Percentiles rank a stretch among this genome's conserved stretches.
phyloP scores from a whole-genome alignment of 2,888 invertebrate genomes.

The Parnassius smintheus region DNA sequence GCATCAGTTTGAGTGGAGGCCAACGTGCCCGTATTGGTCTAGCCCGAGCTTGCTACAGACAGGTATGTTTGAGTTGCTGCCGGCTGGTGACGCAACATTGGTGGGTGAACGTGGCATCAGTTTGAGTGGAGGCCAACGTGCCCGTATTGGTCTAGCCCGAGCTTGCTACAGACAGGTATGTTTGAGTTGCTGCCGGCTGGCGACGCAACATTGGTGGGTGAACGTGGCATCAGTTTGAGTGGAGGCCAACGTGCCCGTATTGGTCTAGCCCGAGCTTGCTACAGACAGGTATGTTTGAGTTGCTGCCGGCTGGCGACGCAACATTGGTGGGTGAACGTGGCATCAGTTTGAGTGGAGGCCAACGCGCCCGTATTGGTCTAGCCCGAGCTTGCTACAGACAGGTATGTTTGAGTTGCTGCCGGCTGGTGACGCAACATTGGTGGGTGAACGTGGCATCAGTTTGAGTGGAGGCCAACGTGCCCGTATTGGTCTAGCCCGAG shows the following conservation, averaged over 20 bases:
- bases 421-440: conserved; percentile 86
- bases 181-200: conserved; percentile 86
- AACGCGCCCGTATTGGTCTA: conserved; percentile 89
- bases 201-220: conserved; percentile 88
- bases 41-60: conserved; percentile 88
- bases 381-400: conserved; percentile 89
- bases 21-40: conserved; percentile 90
- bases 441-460: conserved; percentile 89
- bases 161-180: conserved; percentile 87
- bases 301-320: conserved; percentile 86
- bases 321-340: conserved; percentile 90
- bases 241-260: conserved; percentile 92
- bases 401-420: conserved; percentile 85
- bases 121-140: conserved; percentile 90
- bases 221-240: conserved; percentile 87
- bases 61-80: conserved; percentile 85
- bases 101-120: conserved; percentile 90
- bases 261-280: conserved; percentile 88
- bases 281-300: conserved; percentile 85
- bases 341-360: conserved; percentile 89
- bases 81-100: conserved; percentile 86
- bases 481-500: conserved; percentile 87
- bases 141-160: conserved; percentile 88
- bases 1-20: conserved; percentile 89
- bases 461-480: conserved; percentile 92